A percentile compares a stretch with the other conserved stretches of the same genome.
phyloP scores from a whole-genome alignment of 1,140 invertebrate species.

The Gonioctena quinquepunctata region DNA sequence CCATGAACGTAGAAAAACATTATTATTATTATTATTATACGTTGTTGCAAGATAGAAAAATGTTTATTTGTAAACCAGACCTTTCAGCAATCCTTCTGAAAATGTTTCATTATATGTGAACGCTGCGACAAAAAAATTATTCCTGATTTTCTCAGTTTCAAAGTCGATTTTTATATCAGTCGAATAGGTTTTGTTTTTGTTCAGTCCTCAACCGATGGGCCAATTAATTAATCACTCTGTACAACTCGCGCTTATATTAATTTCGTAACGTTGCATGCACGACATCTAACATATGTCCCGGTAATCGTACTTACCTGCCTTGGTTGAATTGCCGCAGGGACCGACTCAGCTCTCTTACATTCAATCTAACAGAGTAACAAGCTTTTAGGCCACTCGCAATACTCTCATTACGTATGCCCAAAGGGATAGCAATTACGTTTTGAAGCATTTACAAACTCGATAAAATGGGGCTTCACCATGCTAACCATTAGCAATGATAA shows the following conservation, averaged over 20 bases:
- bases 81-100: too few relatives aligned
- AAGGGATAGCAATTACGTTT: neutral
- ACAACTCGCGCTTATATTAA: neutral
- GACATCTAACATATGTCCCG: neutral
- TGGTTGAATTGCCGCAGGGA: neutral
- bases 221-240: neutral
- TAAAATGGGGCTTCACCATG: neutral
- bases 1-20: too few relatives aligned
- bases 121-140: too few relatives aligned
- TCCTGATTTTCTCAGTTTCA: too few relatives aligned
- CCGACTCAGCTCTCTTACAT: neutral
- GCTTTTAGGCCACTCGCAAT: neutral
- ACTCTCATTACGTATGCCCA: neutral
- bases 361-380: slow-evolving; percentile 14
- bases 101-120: too few relatives aligned
- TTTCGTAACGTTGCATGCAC: neutral
- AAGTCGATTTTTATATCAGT: too few relatives aligned
- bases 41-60: too few relatives aligned
- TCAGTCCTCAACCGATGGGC: neutral
- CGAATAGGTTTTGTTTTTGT: neutral
- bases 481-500: neutral
- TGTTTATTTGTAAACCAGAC: too few relatives aligned
- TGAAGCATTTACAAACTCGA: neutral
- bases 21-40: too few relatives aligned
- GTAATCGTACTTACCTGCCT: neutral